phyloP scores from a whole-genome alignment of 2,113 vertebrate species.

The Atrichornis clamosus region DNA sequence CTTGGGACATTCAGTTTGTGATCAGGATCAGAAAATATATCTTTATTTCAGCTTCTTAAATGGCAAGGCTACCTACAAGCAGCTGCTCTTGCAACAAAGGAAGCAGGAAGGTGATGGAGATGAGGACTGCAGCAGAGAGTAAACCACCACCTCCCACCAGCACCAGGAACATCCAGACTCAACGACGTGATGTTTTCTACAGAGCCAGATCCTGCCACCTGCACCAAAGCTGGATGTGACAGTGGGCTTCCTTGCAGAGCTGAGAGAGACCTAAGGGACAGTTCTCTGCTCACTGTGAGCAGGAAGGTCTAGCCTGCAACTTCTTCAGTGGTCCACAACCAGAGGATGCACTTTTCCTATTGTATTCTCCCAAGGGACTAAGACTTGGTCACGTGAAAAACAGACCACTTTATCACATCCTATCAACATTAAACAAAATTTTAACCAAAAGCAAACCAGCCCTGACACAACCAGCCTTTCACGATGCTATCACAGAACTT shows the following conservation, averaged over 20 bases:
- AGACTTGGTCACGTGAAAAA: background rate
- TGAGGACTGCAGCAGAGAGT: background rate
- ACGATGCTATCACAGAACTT: accelerated
- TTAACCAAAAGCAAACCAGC: background rate
- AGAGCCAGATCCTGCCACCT: background rate
- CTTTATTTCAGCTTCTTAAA: background rate
- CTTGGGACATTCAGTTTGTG: background rate
- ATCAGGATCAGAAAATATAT: background rate
- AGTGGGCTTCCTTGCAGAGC: background rate
- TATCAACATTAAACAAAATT: background rate
- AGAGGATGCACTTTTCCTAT: background rate
- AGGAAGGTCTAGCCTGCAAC: background rate
- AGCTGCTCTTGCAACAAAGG: background rate
- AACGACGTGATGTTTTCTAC: accelerated
- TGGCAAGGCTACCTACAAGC: background rate
- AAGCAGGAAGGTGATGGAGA: background rate
- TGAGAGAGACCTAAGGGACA: background rate
- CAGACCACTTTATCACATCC: background rate
- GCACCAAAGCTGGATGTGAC: background rate
- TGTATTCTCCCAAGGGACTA: background rate
- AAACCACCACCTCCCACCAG: background rate
- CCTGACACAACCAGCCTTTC: background rate
- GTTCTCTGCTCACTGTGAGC: background rate
- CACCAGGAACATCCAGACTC: background rate
- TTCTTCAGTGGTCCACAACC: background rate